Evolutionary conservation across 1,140 invertebrate genomes (phyloP).

Genomic region (Onthophagus taurus): DNA sequence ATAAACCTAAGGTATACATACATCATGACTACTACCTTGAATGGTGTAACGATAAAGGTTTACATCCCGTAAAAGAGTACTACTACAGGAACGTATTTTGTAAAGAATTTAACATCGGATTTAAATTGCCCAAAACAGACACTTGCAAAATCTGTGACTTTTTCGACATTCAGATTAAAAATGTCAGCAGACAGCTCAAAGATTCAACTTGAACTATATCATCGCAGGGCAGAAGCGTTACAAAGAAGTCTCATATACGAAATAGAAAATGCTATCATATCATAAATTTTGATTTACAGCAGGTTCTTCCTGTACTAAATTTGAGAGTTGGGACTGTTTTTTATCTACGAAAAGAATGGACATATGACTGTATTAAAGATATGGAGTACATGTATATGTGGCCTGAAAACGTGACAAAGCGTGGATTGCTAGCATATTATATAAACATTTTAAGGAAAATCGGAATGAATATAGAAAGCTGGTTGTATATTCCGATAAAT

Average conservation of each 20-base stretch:
- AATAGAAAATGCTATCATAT: conserved; percentile 6
- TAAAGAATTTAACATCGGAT: conserved; percentile 12
- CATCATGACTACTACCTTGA: conserved; percentile 8
- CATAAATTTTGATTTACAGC: conserved; percentile 13
- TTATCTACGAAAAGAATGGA: conserved; percentile 10
- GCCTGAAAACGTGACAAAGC: conserved; percentile 8
- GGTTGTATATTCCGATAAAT: neutral
- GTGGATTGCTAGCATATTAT: conserved; percentile 13
- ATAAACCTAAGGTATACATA: conserved; percentile 9
- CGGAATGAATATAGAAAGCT: conserved; percentile 1
- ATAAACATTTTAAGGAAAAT: conserved; percentile 10
- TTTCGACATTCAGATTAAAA: too few relatives aligned
- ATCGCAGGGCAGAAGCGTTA: conserved; percentile 7
- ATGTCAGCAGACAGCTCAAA: conserved; percentile 1
- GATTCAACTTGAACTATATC: conserved; percentile 11
- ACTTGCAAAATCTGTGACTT: conserved; percentile 12
- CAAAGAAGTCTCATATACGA: conserved; percentile 11
- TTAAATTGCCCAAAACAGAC: conserved; percentile 14
- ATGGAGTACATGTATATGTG: conserved; percentile 15
- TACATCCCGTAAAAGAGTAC: conserved; percentile 4
- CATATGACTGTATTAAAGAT: conserved; percentile 12
- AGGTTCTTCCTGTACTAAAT: conserved; percentile 9
- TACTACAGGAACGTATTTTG: conserved; percentile 13
- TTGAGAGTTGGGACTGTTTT: conserved; percentile 9
- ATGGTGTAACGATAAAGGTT: conserved; percentile 10